Percentiles rank a stretch among this genome's conserved stretches.
phyloP scores from a whole-genome alignment of 2,888 invertebrate genomes.

The Drosophila fungiperda region DNA sequence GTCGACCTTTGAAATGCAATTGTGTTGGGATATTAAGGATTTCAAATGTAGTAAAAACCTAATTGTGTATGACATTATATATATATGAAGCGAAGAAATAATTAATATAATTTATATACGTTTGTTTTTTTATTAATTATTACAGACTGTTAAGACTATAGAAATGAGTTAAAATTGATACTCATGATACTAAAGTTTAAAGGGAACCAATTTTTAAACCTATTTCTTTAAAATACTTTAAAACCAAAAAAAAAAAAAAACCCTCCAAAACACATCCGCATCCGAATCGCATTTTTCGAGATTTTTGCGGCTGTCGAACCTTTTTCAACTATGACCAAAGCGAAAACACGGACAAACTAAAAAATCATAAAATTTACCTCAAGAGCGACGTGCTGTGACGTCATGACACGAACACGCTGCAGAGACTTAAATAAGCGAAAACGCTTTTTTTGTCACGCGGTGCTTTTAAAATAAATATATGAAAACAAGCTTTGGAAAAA shows the following conservation, averaged over 20 bases:
- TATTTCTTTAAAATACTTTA: background rate
- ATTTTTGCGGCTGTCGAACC: conserved; percentile 9
- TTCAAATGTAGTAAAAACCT: accelerated
- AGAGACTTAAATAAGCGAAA: background rate
- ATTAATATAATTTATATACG: too few species aligned
- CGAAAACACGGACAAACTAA: conserved; percentile 4
- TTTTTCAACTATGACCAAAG: conserved; percentile 2
- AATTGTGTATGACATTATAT: background rate
- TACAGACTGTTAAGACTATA: background rate
- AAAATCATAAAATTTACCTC: background rate
- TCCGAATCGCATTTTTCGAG: background rate
- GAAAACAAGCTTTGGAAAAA: background rate
- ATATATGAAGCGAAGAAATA: too few species aligned
- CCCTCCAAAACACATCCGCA: background rate
- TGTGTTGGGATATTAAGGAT: background rate
- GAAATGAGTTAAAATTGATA: too few species aligned
- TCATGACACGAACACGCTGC: background rate
- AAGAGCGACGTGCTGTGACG: background rate
- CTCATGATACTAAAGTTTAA: too few species aligned
- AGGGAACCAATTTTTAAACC: background rate
- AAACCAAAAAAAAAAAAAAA: background rate
- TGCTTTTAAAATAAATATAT: background rate
- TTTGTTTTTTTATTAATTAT: too few species aligned
- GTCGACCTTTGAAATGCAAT: background rate
- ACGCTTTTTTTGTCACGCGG: background rate